Percentiles rank a stretch among this genome's conserved stretches.
Evolutionary conservation across 2,888 invertebrate species (phyloP).

Genomic region (Glyphotaelius pellucidus): DNA sequence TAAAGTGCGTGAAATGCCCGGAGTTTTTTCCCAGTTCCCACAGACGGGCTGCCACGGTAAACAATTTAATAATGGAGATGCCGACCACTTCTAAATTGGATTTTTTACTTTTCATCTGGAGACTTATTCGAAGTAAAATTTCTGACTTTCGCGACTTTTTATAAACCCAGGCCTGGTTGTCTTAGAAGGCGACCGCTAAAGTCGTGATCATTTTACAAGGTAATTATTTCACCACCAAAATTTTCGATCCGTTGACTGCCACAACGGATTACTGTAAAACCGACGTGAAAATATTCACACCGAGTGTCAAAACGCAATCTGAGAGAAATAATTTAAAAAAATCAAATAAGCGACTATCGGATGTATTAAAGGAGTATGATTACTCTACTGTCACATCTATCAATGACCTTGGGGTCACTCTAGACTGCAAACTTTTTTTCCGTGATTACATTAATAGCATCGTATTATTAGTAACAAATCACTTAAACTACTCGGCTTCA

Average conservation of each 20-base stretch:
- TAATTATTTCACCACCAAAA: neutral
- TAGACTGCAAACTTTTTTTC: no score
- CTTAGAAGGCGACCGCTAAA: neutral
- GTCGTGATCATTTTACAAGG: neutral
- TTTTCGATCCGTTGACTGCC: no score
- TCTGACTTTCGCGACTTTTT: slow-evolving; percentile 24
- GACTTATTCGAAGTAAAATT: slow-evolving; percentile 21
- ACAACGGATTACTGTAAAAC: neutral
- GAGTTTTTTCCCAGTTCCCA: slow-evolving; percentile 64
- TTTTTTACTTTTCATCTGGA: slow-evolving; percentile 45
- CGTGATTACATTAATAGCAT: no score
- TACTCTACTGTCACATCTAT: no score
- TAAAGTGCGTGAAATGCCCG: slow-evolving; percentile 68
- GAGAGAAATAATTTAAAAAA: neutral
- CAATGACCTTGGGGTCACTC: no score
- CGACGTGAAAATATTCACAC: neutral
- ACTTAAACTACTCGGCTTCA: no score
- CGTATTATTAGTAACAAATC: no score
- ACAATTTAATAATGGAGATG: slow-evolving; percentile 57
- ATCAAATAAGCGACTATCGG: neutral
- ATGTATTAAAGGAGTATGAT: neutral
- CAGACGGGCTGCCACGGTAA: slow-evolving; percentile 61
- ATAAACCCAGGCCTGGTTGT: neutral
- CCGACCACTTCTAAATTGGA: slow-evolving; percentile 55
- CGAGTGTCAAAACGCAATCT: neutral